Evolutionary conservation across 1,140 invertebrate genomes (phyloP), one percentile per base, ranked within the genome.

Genomic region (Rhopalosiphum maidis): DNA sequence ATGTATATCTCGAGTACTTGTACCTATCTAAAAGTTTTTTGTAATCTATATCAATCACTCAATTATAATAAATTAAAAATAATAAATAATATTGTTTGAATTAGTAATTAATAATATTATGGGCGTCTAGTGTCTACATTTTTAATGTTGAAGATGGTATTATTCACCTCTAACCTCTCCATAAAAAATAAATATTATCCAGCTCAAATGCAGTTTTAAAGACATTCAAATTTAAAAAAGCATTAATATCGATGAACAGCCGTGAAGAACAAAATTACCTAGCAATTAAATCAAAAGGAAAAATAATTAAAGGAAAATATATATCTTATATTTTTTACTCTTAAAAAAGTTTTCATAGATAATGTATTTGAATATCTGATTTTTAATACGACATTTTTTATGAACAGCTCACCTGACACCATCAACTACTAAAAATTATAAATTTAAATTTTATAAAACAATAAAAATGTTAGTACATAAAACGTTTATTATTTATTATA

Each of bases 351-450:
- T 51, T 51, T 55, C 9, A 7, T 55, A 25, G 54, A 8, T 55
- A 55, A 25, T 55, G 23, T 55, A 55, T 25, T 30, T 60, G 55
- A 30, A 30, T 60, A 60, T 1, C 3, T 11, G 25, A 60, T 60
- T 60, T 60, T 30, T 60, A 60, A 0, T 77, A 77, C 11, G 30
- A 77, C 0, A 77, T 18, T n/a, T 77, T 77, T 77, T n/a, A n/a
- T 77, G 60, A 77, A n/a, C n/a, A 18, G 5, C 5, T n/a, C 60
- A 35, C 15, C 30, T 6, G 60, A 15, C 25, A 60, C 25, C 30
- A 77, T 77, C 60, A n/a, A 77, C 30, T 77, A n/a, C 60, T 35
- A n/a, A 77, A 77, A 77, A 77, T 77, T 77, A 77, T 77, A 77
- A n/a, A 77, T 77, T 77, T 18, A 77, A 77, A n/a, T 77, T 77